Conservation (phyloP, 1,140 invertebrate genomes). For the Branchinecta lynchi region DNA sequence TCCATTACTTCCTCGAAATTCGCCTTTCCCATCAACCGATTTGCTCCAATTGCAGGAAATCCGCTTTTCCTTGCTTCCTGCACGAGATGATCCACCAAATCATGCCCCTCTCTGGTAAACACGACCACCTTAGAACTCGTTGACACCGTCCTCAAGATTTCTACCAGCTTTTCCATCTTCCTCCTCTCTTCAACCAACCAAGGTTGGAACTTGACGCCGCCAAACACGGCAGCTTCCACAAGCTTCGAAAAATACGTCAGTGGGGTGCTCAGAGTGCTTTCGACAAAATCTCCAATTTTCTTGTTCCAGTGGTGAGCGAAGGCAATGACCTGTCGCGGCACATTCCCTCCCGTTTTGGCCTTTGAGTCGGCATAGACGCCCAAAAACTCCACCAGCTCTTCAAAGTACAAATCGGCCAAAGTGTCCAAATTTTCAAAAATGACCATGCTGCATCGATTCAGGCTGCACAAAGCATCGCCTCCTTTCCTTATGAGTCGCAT, state of each 20-base stretch:
- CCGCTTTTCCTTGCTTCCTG: neutral
- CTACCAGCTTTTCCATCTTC: neutral
- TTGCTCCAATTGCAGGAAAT: neutral
- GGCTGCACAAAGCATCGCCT: neutral
- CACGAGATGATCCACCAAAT: neutral
- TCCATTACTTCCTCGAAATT: neutral
- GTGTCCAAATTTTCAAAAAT: slow-evolving; percentile 4
- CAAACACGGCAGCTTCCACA: neutral
- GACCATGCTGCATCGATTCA: neutral
- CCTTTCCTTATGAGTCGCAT: neutral
- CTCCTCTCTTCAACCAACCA: neutral
- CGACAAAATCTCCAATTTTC: neutral
- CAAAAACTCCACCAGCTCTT: neutral
- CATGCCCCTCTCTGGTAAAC: neutral
- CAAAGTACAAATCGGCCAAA: neutral
- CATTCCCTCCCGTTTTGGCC: neutral
- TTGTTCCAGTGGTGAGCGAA: neutral
- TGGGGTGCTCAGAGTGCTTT: neutral
- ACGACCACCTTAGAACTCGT: neutral
- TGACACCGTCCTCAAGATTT: neutral
- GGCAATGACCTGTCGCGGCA: neutral
- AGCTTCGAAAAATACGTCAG: neutral
- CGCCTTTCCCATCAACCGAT: neutral
- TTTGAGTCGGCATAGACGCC: neutral
- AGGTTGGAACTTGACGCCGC: neutral